These are phyloP conservation scores for Balaeniceps rex DNA, from an alignment of 2,113 vertebrate genomes.

Conservation along the genomic window DNA sequence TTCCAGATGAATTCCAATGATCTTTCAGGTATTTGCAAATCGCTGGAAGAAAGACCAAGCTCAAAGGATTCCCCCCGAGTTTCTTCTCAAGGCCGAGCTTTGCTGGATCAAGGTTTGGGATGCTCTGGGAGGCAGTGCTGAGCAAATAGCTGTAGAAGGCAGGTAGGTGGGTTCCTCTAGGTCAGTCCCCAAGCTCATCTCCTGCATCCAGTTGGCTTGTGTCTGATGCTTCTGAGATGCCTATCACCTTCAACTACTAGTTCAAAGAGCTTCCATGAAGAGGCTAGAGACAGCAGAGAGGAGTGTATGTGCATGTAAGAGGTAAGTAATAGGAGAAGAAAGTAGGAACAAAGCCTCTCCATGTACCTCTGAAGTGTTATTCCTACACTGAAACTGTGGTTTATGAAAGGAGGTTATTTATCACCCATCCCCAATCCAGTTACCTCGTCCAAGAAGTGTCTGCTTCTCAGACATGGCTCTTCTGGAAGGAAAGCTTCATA, in stretches of 20 bases:
- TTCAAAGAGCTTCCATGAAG: background rate
- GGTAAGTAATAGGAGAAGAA: background rate
- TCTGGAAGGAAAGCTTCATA: background rate
- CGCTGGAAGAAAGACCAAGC: background rate
- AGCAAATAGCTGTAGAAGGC: background rate
- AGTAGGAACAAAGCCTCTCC: background rate
- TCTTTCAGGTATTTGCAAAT: background rate
- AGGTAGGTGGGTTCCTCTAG: background rate
- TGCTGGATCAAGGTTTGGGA: background rate
- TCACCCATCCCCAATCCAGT: background rate
- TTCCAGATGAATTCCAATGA: background rate
- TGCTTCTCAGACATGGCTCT: background rate
- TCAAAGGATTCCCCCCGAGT: background rate
- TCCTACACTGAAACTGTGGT: background rate
- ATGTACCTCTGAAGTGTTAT: background rate
- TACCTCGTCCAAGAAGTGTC: background rate
- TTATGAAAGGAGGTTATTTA: background rate
- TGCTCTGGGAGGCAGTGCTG: background rate
- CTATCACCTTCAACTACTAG: background rate
- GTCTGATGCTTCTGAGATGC: background rate
- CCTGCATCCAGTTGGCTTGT: background rate
- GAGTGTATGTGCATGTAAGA: background rate
- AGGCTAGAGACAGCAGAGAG: background rate
- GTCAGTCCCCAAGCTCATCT: background rate
- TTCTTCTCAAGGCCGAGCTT: background rate